Evolutionary conservation across 2,888 invertebrate genomes (phyloP), one percentile per base, ranked within the genome.

Genomic region (Strigamia maritima): DNA sequence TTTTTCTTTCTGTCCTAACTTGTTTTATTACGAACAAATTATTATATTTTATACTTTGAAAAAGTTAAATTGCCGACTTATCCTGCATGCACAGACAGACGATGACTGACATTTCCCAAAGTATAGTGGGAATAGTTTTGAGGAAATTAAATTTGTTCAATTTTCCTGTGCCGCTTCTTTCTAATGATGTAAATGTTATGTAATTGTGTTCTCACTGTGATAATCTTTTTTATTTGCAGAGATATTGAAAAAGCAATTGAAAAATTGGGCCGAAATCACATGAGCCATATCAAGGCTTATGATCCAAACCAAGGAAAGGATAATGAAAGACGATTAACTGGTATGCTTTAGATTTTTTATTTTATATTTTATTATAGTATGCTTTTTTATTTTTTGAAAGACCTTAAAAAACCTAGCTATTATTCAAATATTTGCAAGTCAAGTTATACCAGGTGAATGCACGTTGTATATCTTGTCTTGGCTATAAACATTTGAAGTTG

Each of bases 201-300:
- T 35, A 35, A 35, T 44, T 14, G 10, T 31, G 35, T 35, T 12
- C n/a, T 75, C 12, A 12, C 26, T n/a, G n/a, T n/a, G n/a, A n/a
- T n/a, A n/a, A n/a, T n/a, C n/a, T n/a, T n/a, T n/a, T 75, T 24
- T 75, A 1, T 83, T 87, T 87, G 1, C 86, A 94, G 93, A 84
- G 94, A 92, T 85, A 98, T 99, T 83, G 94, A 98, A 86, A 92
- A 92, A 83, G 98, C 98, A 3, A 98, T 99, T 84, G 95, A 97
- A 86, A 95, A 94, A 87, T 89, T 99, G 82, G 93, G 95, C 82
- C 93, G 94, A 85, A 92, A 93, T 82, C 98, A 99, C 86, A 90
- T 92, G 83, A 91, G 94, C 82, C 98, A 99, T 87, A 98, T 99
- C 86, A 92, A 93, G 85, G 95, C 95, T 82, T 98, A 98, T 86